phyloP scores from a whole-genome alignment of 2,113 vertebrate species.

The Cynocephalus volans region DNA sequence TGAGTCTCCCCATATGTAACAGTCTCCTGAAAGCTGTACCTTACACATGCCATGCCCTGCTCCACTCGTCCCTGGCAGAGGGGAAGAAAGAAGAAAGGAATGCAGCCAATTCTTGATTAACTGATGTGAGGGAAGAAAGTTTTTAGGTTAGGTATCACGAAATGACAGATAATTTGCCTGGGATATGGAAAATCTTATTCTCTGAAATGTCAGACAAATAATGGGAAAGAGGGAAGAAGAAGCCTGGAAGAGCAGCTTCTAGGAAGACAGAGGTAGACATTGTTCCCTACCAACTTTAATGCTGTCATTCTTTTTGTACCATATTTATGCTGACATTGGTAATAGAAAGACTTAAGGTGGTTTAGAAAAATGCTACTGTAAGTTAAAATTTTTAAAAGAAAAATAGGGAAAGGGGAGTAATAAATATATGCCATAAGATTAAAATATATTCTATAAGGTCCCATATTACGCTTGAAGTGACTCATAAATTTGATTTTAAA shows the following conservation, averaged over 20 bases:
- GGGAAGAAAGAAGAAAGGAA: not conserved
- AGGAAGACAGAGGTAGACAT: not conserved
- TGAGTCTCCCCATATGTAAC: not conserved
- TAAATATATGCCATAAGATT: not conserved
- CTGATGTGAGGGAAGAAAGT: not conserved
- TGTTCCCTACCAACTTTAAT: not conserved
- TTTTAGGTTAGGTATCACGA: not conserved
- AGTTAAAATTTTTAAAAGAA: not conserved
- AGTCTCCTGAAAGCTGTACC: not conserved
- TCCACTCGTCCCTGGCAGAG: not conserved
- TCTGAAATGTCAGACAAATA: not conserved
- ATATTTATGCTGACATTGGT: not conserved
- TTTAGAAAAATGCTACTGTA: not conserved
- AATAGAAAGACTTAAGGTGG: not conserved
- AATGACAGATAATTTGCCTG: not conserved
- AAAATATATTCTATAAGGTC: not conserved
- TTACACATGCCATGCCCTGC: not conserved
- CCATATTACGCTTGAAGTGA: not conserved
- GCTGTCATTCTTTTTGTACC: not conserved
- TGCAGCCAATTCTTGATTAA: not conserved
- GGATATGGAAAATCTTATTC: not conserved
- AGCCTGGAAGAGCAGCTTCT: not conserved
- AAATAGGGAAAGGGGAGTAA: not conserved
- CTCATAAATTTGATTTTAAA: constrained; percentile 27
- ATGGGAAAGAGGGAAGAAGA: not conserved